Base-by-base conservation (phyloP, 1,140 invertebrate species). In the Potamilus streckersoni region DNA sequence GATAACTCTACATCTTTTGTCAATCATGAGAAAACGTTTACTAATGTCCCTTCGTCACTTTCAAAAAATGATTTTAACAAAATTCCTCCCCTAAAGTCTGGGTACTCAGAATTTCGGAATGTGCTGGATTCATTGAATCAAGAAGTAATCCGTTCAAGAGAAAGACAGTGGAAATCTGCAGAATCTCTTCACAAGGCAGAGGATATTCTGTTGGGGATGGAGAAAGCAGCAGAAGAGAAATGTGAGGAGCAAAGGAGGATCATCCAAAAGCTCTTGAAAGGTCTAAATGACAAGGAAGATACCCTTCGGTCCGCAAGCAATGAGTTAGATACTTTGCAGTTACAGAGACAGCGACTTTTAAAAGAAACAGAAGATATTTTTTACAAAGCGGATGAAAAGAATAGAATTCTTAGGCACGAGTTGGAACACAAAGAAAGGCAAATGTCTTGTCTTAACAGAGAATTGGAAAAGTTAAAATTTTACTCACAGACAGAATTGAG, bases 121-220 rank as follows among this genome's bases (percentile, higher is more conserved):
- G 73, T 80, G 12, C 16, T 86, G 15, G 67, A 71, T 49, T 62
- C 70, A 15, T 55, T 85, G 58, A 83, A 81, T 66, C 69, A 80
- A 8, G 81, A 86, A 17, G 65, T 86, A 14, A 59, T 81, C 68
- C 57, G 73, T 49, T 78, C 80, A 15, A 65, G 82, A 14, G 69
- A 75, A 15, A 81, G 76, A 27, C 76, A 83, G 63, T 83, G 81
- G 79, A 27, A 71, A 16, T 76, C 77, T 19, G 69, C 78, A 20
- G 84, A 85, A 31, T 79, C 83, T 38, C 73, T 85, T 49, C 83
- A 82, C 27, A 75, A 80, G 57, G 73, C 83, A 56, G 76, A 85
- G 27, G 82, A 85, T 23, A 70, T 86, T 16, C 65, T 86, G 6
- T 56, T 64, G 62, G 80, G 79, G 49, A 74, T 87, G 17, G 82